These are phyloP conservation scores for Lutraria lutraria DNA, from an alignment of 2,888 invertebrate genomes.

Conservation along the genomic window DNA sequence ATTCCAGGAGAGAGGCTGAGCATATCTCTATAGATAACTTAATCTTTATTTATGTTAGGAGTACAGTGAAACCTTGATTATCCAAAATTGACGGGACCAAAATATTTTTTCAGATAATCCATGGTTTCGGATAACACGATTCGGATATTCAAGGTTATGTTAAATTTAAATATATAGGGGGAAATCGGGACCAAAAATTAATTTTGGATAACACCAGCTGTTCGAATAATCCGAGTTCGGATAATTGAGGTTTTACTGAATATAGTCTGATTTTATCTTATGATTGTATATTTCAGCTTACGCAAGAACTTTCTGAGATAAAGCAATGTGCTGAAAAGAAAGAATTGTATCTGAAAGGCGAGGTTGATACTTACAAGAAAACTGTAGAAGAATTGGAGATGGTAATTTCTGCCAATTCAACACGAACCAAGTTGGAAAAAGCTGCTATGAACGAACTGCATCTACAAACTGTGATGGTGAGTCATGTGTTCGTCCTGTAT, in stretches of 20 bases:
- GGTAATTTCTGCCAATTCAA: conserved; percentile 77
- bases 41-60: too few relatives aligned
- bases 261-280: neutral
- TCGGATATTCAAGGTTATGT: too few relatives aligned
- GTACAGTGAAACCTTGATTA: too few relatives aligned
- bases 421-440: conserved; percentile 79
- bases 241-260: neutral
- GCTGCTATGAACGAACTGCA: conserved; percentile 80
- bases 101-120: too few relatives aligned
- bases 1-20: too few relatives aligned
- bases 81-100: too few relatives aligned
- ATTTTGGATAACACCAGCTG: too few relatives aligned
- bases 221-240: too few relatives aligned
- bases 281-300: conserved; percentile 66
- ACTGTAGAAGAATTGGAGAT: conserved; percentile 77
- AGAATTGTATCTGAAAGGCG: conserved; percentile 74
- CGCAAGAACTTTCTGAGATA: conserved; percentile 70
- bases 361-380: conserved; percentile 76
- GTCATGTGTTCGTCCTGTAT: neutral
- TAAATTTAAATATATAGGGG: too few relatives aligned
- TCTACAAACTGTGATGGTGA: conserved; percentile 82
- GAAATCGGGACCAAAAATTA: too few relatives aligned
- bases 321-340: conserved; percentile 74
- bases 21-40: too few relatives aligned
- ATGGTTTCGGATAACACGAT: too few relatives aligned